Percentiles rank a stretch among this genome's conserved stretches.
Conservation (phyloP, 2,888 invertebrate species). For the Theodoxus fluviatilis region DNA sequence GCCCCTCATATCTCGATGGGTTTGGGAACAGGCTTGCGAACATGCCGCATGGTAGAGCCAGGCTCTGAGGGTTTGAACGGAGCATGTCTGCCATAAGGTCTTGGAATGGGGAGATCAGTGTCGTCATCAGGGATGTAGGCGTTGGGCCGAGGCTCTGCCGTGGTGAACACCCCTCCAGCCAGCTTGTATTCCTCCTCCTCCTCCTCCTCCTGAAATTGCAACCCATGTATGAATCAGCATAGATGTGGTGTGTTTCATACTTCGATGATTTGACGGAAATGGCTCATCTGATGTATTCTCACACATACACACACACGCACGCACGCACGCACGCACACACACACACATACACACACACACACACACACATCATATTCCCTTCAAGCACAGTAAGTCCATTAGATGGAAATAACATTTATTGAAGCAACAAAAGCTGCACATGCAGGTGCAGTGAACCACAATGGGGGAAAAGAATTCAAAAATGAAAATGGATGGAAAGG, state of each 20-base stretch:
- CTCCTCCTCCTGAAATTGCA: slow-evolving; percentile 50
- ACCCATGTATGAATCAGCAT: not conserved
- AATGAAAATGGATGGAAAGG: too few species aligned
- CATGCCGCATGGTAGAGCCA: slow-evolving; percentile 64
- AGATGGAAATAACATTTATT: too few species aligned
- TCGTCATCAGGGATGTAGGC: slow-evolving; percentile 66
- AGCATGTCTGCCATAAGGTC: slow-evolving; percentile 65
- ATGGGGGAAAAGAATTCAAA: too few species aligned
- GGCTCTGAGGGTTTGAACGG: slow-evolving; percentile 65
- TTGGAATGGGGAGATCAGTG: slow-evolving; percentile 64
- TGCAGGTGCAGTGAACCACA: too few species aligned
- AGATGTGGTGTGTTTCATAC: not conserved
- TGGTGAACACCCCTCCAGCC: slow-evolving; percentile 61
- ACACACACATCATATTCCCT: too few species aligned
- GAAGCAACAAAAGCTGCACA: too few species aligned
- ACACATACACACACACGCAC: not conserved
- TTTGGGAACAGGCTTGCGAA: slow-evolving; percentile 65
- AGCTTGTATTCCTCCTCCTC: slow-evolving; percentile 63
- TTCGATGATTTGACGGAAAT: not conserved
- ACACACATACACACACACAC: too few species aligned
- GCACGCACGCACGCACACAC: slow-evolving; percentile 10
- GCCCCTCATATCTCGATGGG: slow-evolving; percentile 63
- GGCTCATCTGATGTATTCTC: not conserved
- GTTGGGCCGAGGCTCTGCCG: slow-evolving; percentile 65
- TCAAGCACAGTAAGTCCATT: too few species aligned